These are phyloP conservation scores for Papilio dardanus DNA, from an alignment of 1,140 invertebrate species.

Conservation along the genomic window DNA sequence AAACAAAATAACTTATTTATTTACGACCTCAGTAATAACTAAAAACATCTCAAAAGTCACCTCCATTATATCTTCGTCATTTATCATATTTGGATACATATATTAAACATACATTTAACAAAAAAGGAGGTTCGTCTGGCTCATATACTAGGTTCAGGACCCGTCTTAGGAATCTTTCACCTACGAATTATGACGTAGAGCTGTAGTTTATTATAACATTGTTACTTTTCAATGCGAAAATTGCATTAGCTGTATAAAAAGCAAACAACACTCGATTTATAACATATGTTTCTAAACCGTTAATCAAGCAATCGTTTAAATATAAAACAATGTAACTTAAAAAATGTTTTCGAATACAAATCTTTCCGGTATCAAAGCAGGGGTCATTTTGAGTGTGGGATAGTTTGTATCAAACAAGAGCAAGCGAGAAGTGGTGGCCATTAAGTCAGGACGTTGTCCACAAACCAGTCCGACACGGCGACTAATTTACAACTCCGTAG, in stretches of 20 bases:
- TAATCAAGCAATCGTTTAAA: neutral
- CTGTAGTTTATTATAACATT: neutral
- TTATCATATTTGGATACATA: conserved; percentile 1
- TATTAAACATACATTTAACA: too few species aligned
- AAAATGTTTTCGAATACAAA: conserved; percentile 24
- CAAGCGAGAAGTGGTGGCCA: conserved; percentile 27
- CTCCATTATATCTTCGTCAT: neutral
- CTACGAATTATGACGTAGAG: neutral
- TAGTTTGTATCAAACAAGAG: conserved; percentile 36
- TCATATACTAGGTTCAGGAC: too few species aligned
- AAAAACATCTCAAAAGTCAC: conserved; percentile 18
- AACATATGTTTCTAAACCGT: neutral
- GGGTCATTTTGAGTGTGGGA: conserved; percentile 23
- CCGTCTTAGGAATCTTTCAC: too few species aligned
- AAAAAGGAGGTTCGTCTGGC: too few species aligned
- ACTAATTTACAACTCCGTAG: conserved; percentile 19
- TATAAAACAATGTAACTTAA: neutral
- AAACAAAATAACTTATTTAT: conserved; percentile 38
- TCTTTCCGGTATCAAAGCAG: conserved; percentile 20
- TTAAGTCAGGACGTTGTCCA: conserved; percentile 36
- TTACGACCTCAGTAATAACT: conserved; percentile 32
- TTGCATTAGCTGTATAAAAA: neutral
- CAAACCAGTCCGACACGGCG: conserved; percentile 34
- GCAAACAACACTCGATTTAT: too few species aligned
- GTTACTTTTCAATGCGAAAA: neutral